Evolutionary conservation across 2,113 vertebrate genomes (phyloP), one percentile per base, ranked within the genome.

Genomic region (Protobothrops flavoviridis): DNA sequence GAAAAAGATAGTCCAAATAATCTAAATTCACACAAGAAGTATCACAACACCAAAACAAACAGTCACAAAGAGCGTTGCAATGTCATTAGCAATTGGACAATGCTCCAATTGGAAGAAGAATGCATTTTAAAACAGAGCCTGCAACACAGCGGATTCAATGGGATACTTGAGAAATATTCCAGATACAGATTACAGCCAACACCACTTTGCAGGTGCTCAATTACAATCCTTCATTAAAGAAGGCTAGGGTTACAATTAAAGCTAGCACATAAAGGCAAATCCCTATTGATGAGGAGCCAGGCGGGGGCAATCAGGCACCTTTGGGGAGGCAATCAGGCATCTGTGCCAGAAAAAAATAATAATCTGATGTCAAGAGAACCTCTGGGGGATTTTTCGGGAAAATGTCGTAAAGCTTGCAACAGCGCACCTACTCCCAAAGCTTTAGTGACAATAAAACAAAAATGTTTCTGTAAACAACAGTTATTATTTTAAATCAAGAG

Each of bases 161-260:
- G 59, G 87, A 93, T 91, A 91, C 2, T 21, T 93, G 88, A 95
- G 95, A 96, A 94, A 96, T 50, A 69, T 91, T 91, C 92, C 94
- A 95, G 91, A 85, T 89, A 13, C 91, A 95, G 94, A 95, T 96
- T 92, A 85, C 90, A 96, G 91, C 95, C 96, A 57, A 96, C 94
- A 91, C 89, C 94, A 93, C 48, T 57, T 91, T 95, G 94, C 95
- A 91, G 96, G 93, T 95, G 94, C 96, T 94, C 85, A 96, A 95
- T 95, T 96, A 96, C 95, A 95, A 93, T 95, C 97, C 93, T 93
- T 96, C 93, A 85, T 96, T 97, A 97, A 96, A 55, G 26, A 96
- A 93, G 95, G 53, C 94, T 92, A 92, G 94, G 85, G 91, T 97
- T 92, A 61, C 97, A 97, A 96, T 97, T 97, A 97, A 96, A 97